Conservation (phyloP, 2,113 vertebrate genomes). For the Rutilus rutilus region DNA sequence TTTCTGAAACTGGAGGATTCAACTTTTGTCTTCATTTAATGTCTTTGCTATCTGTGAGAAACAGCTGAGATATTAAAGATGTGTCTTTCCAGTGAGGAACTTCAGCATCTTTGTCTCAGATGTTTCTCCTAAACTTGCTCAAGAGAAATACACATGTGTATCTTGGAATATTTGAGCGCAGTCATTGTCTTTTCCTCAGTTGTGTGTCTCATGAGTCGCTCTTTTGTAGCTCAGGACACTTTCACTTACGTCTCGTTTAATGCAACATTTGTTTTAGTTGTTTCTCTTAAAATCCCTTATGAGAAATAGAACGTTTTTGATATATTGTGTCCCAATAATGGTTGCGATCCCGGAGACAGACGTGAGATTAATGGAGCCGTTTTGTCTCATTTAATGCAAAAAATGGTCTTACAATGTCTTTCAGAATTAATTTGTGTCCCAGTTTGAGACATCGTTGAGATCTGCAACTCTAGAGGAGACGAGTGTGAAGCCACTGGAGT, state of each 20-base stretch:
- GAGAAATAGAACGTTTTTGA: too few relatives aligned
- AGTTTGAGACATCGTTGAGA: background rate
- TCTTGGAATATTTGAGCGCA: too few relatives aligned
- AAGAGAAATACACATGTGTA: background rate
- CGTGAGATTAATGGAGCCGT: background rate
- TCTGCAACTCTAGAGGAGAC: background rate
- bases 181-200: too few relatives aligned
- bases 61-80: too few relatives aligned
- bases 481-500: background rate
- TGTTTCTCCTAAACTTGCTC: background rate
- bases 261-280: too few relatives aligned
- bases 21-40: background rate
- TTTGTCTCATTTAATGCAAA: background rate
- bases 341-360: background rate
- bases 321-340: background rate
- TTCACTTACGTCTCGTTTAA: too few relatives aligned
- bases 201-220: too few relatives aligned
- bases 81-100: too few relatives aligned
- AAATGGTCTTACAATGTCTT: background rate
- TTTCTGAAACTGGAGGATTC: too few relatives aligned
- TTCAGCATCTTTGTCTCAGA: background rate
- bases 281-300: too few relatives aligned
- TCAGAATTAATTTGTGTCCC: background rate
- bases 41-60: too few relatives aligned
- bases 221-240: too few relatives aligned